Evolutionary conservation across 2,797 vertebrate genomes (phyloP).

Genomic region (Helicolenus hilgendorfi): DNA sequence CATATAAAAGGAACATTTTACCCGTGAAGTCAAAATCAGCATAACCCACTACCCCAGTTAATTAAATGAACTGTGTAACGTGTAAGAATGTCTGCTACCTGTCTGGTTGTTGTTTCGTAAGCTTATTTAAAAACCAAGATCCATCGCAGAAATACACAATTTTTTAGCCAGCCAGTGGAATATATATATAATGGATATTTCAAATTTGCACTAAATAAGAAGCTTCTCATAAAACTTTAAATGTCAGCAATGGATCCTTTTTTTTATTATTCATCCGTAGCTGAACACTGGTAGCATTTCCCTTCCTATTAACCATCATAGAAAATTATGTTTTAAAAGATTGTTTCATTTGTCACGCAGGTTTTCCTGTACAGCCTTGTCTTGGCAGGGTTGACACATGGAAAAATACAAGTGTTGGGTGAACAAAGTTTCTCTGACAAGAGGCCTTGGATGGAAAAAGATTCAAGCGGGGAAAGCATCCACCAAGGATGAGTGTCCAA

Average conservation of each 20-base stretch:
- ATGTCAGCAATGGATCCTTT: not conserved
- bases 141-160: not conserved
- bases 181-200: not conserved
- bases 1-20: slow-evolving; percentile 45
- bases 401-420: slow-evolving; percentile 2
- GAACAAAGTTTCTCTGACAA: slow-evolving; percentile 14
- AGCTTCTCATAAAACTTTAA: not conserved
- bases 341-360: slow-evolving; percentile 4
- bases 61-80: slow-evolving; percentile 56
- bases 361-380: not conserved
- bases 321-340: slow-evolving; percentile 12
- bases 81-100: not conserved
- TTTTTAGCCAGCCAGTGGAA: not conserved
- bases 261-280: not conserved
- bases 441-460: slow-evolving; percentile 21
- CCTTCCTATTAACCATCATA: not conserved
- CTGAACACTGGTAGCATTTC: not conserved
- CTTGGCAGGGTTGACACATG: not conserved
- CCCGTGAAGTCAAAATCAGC: slow-evolving; percentile 48
- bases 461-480: not conserved
- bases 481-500: slow-evolving; percentile 13
- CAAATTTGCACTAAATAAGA: not conserved
- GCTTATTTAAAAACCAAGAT: slow-evolving; percentile 7
- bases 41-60: slow-evolving; percentile 55
- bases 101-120: slow-evolving; percentile 5